These are phyloP conservation scores for Mustela nigripes DNA, from an alignment of 2,113 vertebrate species.

Conservation along the genomic window DNA sequence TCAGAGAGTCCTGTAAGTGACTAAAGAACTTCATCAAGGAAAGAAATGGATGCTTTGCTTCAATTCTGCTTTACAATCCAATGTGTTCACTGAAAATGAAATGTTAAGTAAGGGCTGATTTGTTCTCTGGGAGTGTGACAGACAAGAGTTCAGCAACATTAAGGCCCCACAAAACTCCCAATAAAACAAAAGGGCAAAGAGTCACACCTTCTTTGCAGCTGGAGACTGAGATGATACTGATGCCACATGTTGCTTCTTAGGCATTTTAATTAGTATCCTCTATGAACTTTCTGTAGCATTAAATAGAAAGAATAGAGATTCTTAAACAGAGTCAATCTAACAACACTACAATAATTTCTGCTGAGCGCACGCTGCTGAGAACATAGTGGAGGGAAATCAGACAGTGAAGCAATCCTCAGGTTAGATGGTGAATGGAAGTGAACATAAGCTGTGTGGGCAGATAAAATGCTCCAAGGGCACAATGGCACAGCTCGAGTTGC, in stretches of 20 bases:
- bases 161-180: neutral
- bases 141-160: neutral
- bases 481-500: neutral
- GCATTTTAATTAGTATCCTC: conserved; percentile 16
- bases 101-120: neutral
- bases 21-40: neutral
- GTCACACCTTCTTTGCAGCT: neutral
- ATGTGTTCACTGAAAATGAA: neutral
- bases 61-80: neutral
- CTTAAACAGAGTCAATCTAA: neutral
- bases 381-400: neutral
- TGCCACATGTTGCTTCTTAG: neutral
- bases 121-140: neutral
- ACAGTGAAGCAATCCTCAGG: neutral
- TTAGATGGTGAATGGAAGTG: neutral
- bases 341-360: neutral
- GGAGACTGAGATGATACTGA: neutral
- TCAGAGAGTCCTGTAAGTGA: neutral
- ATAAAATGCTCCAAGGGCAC: neutral
- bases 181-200: conserved; percentile 1
- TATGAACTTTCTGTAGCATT: neutral
- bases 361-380: neutral
- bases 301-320: conserved; percentile 20
- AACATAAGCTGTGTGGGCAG: neutral
- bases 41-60: neutral